Evolutionary conservation across 64 coral and sea anemone genomes (phyloP), one percentile per base, ranked within the genome.

Genomic region (Platygyra sinensis): DNA sequence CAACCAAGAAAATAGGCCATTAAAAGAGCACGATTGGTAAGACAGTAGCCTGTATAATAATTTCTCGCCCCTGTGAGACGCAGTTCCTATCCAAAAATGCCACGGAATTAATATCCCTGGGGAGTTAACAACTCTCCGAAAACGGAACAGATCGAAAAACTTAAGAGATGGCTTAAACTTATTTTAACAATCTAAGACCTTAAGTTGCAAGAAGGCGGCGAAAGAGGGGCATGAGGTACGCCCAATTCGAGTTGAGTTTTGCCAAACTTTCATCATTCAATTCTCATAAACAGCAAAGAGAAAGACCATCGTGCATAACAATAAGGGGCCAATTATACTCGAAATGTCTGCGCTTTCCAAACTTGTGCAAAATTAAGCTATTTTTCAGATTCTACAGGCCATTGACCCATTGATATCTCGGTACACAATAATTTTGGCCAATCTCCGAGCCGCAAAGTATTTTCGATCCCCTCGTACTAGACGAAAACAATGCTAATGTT

Each of bases 401-500:
- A 71, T 85, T 51, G 8, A 71, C 38, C 36, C 25, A 0, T 11
- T 49, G 32, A 33, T 83, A 42, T 10, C 13, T 33, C 20, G 33
- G 12, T 12, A 52, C 19, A 38, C 24, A 13, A 69, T n/a, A 67
- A 61, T 71, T 50, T 71, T 72, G 8, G 11, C 10, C 29, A 72
- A 42, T 36, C 24, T 50, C 62, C n/a, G 20, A 83, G 39, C n/a
- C 6, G 17, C 50, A 13, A 29, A 85, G 67, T 85, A 71, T 39
- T 71, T 46, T 85, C 80, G 60, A 83, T 83, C 51, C 81, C n/a
- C 72, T 28, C 25, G 17, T 20, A 85, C 29, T 36, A 71, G 9
- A 33, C 36, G 62, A 85, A 79, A 85, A 85, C 81, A 85, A 85
- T 85, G 81, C 81, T 28, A 16, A 29, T 85, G 81, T 85, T 85